Base-by-base conservation (phyloP, 2,888 invertebrate genomes). In the Pristionchus arcanus region DNA sequence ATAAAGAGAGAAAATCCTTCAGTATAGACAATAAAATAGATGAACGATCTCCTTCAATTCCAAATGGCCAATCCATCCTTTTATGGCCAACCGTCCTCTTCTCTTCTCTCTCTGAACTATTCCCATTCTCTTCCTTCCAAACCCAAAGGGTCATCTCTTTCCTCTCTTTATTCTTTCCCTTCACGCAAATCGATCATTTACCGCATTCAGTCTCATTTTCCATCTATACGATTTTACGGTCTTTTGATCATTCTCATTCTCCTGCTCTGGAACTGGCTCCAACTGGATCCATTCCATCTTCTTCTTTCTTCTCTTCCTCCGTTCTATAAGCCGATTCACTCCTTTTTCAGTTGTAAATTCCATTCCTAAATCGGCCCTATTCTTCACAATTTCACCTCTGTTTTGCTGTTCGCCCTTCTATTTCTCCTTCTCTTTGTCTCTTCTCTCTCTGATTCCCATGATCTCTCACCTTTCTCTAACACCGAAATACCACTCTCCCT, bases 191-290 rank as follows among this genome's bases (percentile, higher is more conserved):
- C 63, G n/a, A 63, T 63, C 63, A 21, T 25, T 63, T 63, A 63
- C 63, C 63, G 63, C 63, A 63, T n/a, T 49, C 42, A 49, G 42
- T 49, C 42, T 49, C 42, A 11, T 13, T 49, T 49, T 49, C 42
- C 42, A 49, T 49, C 13, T 49, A 9, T 49, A 63, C 25, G 3
- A 63, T 63, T 25, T 63, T 21, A n/a, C 63, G 63, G 63, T 63
- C 63, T 21, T 63, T 9, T 63, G 63, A 63, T 63, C 42, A 49
- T 49, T 21, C n/a, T 63, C 25, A 63, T 25, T 63, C n/a, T 21
- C 63, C 63, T 15, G 63, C 63, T 63, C 63, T n/a, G 63, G 63
- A 63, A 63, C 63, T 63, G 63, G 63, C 63, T 63, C 63, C 63
- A n/a, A 25, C 25, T 63, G 63, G 63, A 21, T n/a, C 63, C 63